phyloP scores from a whole-genome alignment of 2,113 vertebrate species.

The Kryptolebias marmoratus region DNA sequence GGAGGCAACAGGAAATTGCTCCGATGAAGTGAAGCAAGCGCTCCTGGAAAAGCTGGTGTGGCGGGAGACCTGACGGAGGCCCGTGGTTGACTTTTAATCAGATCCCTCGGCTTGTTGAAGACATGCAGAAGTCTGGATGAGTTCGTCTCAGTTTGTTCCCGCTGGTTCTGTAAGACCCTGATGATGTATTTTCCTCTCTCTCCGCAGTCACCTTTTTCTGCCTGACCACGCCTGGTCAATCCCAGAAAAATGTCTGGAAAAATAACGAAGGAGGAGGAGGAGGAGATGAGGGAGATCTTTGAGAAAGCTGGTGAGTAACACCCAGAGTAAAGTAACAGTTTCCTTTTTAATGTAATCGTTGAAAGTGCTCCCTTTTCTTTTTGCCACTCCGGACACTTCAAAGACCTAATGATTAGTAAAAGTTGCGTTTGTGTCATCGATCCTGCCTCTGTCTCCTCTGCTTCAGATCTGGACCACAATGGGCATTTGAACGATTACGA shows the following conservation, averaged over 20 bases:
- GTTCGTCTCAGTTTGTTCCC: neutral
- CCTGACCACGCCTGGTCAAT: slow-evolving; percentile 72
- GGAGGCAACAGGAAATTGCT: slow-evolving; percentile 52
- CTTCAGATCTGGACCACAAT: slow-evolving; percentile 88
- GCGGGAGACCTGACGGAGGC: neutral
- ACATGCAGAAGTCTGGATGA: neutral
- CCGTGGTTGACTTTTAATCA: neutral
- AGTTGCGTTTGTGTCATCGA: neutral
- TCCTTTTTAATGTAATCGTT: too few species aligned
- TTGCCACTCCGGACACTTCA: neutral
- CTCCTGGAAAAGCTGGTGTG: slow-evolving; percentile 20
- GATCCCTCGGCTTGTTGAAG: neutral
- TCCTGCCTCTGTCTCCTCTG: slow-evolving; percentile 3
- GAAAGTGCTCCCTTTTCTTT: too few species aligned
- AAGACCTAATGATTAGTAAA: neutral
- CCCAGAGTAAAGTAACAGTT: neutral
- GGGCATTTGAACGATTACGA: slow-evolving; percentile 90
- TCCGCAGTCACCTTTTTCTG: slow-evolving; percentile 55
- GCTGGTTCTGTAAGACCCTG: slow-evolving; percentile 1
- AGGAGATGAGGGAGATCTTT: slow-evolving; percentile 93
- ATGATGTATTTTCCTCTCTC: slow-evolving; percentile 21
- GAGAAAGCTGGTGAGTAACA: slow-evolving; percentile 89
- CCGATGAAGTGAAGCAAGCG: slow-evolving; percentile 33
- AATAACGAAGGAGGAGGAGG: slow-evolving; percentile 93
- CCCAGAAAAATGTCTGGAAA: slow-evolving; percentile 89